Percentiles rank a stretch among this genome's conserved stretches.
Conservation (phyloP, 2,113 vertebrate species). For the Fulmarus glacialis region DNA sequence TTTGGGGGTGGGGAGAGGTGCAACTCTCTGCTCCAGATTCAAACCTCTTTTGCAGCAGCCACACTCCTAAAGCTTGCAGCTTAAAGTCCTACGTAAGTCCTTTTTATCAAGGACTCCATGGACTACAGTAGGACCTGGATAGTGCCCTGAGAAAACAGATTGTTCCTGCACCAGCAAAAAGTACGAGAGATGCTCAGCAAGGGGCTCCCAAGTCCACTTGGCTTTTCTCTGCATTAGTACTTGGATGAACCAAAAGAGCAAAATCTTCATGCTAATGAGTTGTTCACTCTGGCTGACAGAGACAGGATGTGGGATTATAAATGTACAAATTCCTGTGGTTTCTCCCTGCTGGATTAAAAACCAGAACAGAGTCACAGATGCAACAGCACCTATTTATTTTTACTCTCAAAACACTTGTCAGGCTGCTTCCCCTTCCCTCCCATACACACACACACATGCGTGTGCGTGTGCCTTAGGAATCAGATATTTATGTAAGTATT, state of each 20-base stretch:
- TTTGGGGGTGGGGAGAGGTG: background rate
- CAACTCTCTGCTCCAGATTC: background rate
- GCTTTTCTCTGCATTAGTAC: background rate
- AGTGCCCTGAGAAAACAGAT: background rate
- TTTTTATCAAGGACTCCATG: background rate
- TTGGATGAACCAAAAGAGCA: background rate
- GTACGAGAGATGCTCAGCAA: background rate
- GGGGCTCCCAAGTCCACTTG: background rate
- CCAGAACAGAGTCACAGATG: background rate
- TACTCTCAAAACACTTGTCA: background rate
- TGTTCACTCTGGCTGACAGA: background rate
- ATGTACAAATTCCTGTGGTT: background rate
- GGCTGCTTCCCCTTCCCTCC: background rate
- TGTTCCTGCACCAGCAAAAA: background rate
- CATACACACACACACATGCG: background rate
- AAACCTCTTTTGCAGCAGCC: background rate
- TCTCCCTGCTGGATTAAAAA: background rate
- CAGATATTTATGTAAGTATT: constrained; percentile 49
- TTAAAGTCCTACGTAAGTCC: background rate
- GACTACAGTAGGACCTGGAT: background rate
- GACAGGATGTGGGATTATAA: background rate
- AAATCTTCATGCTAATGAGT: background rate
- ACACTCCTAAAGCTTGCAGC: background rate
- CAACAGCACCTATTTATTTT: background rate
- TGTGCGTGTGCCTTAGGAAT: background rate